Evolutionary conservation across 2,888 invertebrate species (phyloP), one percentile per base, ranked within the genome.

Genomic region (Diaprepes abbreviatus): DNA sequence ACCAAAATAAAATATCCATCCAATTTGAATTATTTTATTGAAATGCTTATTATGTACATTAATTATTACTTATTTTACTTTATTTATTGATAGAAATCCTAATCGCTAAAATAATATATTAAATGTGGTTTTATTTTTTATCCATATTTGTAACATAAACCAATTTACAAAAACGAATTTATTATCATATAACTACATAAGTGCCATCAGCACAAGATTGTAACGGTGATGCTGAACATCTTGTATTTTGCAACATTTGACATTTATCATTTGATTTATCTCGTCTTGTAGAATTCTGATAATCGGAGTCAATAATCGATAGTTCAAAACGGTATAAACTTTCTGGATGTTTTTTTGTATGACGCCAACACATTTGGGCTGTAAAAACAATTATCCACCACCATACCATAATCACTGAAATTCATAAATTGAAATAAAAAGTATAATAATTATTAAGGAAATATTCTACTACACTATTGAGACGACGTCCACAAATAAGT

Each of bases 381-480:
- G 40, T 40, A 17, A 17, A 40, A 17, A 40, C 40, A 40, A 40
- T 17, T 17, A 40, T 1, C 40, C 17, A 40, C 40, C 40, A 40
- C 40, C 40, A 40, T 40, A 40, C 17, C 40, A 40, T 40, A 40
- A 40, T 40, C 1, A 40, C 40, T 40, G 17, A 40, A 40, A 40
- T 9, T n/a, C n/a, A n/a, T n/a, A n/a, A n/a, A n/a, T n/a, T n/a
- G n/a, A n/a, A n/a, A n/a, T n/a, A n/a, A n/a, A n/a, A n/a, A 38
- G 35, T 35, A 35, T 35, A 10, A 35, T 35, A 35, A 28, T 28
- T 28, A 28, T 28, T 28, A 6, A 6, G 28, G 28, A n/a, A n/a
- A n/a, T n/a, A n/a, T n/a, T n/a, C n/a, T n/a, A n/a, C n/a, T n/a
- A n/a, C n/a, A n/a, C n/a, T n/a, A n/a, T n/a, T n/a, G n/a, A n/a